Evolutionary conservation across 2,113 vertebrate species (phyloP).

Genomic region (Sorex araneus): DNA sequence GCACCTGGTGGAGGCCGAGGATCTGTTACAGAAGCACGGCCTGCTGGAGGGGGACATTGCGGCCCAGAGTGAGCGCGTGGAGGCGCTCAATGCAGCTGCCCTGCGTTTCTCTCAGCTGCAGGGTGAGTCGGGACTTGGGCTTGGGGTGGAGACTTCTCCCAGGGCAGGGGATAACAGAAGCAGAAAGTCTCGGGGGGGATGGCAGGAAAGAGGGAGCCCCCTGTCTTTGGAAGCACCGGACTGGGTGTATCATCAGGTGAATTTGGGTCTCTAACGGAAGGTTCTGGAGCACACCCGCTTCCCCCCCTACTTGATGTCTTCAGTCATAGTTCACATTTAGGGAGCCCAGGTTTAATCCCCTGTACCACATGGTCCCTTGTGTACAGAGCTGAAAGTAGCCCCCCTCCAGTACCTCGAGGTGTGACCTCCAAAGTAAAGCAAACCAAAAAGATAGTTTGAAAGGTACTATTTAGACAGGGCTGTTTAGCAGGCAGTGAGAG

Average conservation of each 20-base stretch:
- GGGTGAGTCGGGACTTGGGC: slow-evolving; percentile 85
- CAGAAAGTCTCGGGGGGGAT: neutral
- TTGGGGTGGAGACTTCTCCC: neutral
- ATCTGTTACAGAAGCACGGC: slow-evolving; percentile 96
- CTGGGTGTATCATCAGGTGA: neutral
- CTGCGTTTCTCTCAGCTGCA: slow-evolving; percentile 94
- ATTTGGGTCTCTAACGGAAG: neutral
- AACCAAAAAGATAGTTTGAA: neutral
- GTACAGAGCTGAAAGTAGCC: too few relatives aligned
- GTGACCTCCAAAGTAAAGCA: too few relatives aligned
- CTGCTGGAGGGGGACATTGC: slow-evolving; percentile 95
- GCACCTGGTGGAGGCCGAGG: slow-evolving; percentile 96
- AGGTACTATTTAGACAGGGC: neutral
- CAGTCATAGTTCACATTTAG: neutral
- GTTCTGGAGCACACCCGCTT: neutral
- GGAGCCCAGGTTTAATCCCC: neutral
- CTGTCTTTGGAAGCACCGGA: neutral
- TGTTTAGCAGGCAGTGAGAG: neutral
- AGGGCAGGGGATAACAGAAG: neutral
- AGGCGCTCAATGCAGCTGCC: slow-evolving; percentile 93
- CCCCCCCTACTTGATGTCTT: slow-evolving; percentile 30
- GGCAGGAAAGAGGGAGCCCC: neutral
- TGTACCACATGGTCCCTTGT: too few relatives aligned
- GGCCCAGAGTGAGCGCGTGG: slow-evolving; percentile 94
- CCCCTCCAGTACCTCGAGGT: too few relatives aligned